Base-by-base conservation (phyloP, 2,113 vertebrate species). In the Sigmodon hispidus region DNA sequence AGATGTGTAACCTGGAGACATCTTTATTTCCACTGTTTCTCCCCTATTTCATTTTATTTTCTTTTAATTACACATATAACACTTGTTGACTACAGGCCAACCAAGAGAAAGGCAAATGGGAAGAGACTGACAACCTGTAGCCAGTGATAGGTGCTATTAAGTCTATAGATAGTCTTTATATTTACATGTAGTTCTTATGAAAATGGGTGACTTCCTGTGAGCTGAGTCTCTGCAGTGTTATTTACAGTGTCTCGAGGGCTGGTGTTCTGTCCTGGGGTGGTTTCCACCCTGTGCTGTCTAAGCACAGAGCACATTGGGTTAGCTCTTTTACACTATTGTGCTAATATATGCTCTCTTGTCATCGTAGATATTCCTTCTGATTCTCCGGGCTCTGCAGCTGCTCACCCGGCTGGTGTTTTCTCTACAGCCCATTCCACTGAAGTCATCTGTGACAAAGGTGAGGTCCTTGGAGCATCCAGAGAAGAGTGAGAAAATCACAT, bases 351-450 rank as follows among this genome's bases (percentile, higher is more conserved):
- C 0, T 43, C 77, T 85, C 34, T 70, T 94, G 81, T 94, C 67
- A 50, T 93, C 97, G 29, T 98, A 99, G 99, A 96, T 99, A 57
- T 99, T 99, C 96, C 97, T 99, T 86, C 97, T 99, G 97, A 98
- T 99, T 90, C 98, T 99, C 45, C 98, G 99, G 97, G 99, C 99
- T 7, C 97, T 99, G 65, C 99, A 98, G 88, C 98, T 99, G 16
- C 98, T 99, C 59, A 99, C 99, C 94, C 99, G 99, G 43, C 98
- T 99, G 1, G 99, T 99, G 91, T 91, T 99, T 57, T 99, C 99
- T 93, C 97, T 99, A 11, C 99, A 99, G 96, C 99, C 99, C 2
- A 2, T 99, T 97, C 98, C 99, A 52, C 96, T 99, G 75, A 99
- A 99, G 98, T 96, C 98, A 4, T 94, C 98, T 10, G 61, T 96